A percentile compares a stretch with the other conserved stretches of the same genome.
These are phyloP conservation scores for Cordilura impudica DNA, from an alignment of 2,888 invertebrate genomes.

Conservation along the genomic window DNA sequence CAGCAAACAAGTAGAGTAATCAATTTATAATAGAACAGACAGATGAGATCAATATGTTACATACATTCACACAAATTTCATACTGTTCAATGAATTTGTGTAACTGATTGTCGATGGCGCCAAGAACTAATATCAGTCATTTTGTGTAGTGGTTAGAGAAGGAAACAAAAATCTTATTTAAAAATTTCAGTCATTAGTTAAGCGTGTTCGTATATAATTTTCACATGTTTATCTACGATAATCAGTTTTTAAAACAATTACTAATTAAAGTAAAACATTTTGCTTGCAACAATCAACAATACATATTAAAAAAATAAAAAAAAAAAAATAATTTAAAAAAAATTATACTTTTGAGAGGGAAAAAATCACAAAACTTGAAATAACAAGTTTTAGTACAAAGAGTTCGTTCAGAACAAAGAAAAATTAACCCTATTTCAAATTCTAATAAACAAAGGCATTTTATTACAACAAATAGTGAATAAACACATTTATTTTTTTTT, in stretches of 20 bases:
- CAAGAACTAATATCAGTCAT: slow-evolving; percentile 16
- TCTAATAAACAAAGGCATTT: slow-evolving; percentile 26
- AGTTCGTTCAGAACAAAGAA: slow-evolving; percentile 55
- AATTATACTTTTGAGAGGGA: slow-evolving; percentile 6
- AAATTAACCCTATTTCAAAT: slow-evolving; percentile 50
- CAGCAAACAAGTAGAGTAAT: slow-evolving; percentile 47
- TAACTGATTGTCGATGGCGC: slow-evolving; percentile 48
- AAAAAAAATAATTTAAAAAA: slow-evolving; percentile 8
- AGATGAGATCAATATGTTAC: slow-evolving; percentile 17
- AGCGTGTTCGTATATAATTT: no score
- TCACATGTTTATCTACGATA: slow-evolving; percentile 20
- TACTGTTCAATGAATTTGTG: slow-evolving; percentile 47
- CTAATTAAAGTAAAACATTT: slow-evolving; percentile 35
- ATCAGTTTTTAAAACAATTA: slow-evolving; percentile 40
- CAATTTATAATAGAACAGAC: slow-evolving; percentile 47
- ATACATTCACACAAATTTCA: slow-evolving; percentile 24
- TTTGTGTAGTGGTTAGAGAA: slow-evolving; percentile 36
- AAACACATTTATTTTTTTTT: not conserved
- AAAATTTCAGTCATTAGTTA: slow-evolving; percentile 50
- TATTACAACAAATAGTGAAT: not conserved
- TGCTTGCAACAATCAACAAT: slow-evolving; percentile 16
- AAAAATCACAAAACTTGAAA: slow-evolving; percentile 15
- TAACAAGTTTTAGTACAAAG: slow-evolving; percentile 33
- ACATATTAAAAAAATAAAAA: not conserved
- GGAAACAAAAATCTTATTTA: not conserved